These are phyloP conservation scores for Caerostris extrusa DNA, from an alignment of 1,140 invertebrate species.

Conservation along the genomic window DNA sequence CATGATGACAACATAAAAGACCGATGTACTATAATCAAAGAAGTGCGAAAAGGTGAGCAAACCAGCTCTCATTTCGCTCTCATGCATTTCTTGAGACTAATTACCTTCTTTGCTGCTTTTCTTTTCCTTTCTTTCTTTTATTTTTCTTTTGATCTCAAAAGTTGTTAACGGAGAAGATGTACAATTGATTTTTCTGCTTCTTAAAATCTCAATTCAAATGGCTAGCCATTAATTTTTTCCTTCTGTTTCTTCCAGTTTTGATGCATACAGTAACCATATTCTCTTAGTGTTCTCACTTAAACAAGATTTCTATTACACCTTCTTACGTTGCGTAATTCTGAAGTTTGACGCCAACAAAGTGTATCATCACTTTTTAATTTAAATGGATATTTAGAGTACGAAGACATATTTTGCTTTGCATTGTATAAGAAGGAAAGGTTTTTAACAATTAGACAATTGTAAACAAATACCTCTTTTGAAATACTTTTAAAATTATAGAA, in stretches of 20 bases:
- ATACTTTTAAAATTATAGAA: too few species aligned
- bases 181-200: conserved; percentile 13
- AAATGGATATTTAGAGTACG: too few species aligned
- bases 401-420: too few species aligned
- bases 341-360: too few species aligned
- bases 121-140: not conserved
- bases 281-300: not conserved
- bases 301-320: too few species aligned
- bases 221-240: not conserved
- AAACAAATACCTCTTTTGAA: too few species aligned
- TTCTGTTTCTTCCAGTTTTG: not conserved
- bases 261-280: not conserved
- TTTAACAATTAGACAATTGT: too few species aligned
- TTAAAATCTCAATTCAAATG: conserved; percentile 23
- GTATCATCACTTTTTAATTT: too few species aligned
- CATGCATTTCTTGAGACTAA: conserved; percentile 29
- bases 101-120: not conserved
- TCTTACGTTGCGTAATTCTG: too few species aligned
- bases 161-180: not conserved
- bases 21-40: conserved; percentile 18
- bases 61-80: conserved; percentile 29
- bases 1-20: conserved; percentile 30
- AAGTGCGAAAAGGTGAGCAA: conserved; percentile 32
- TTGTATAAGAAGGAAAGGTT: too few species aligned
- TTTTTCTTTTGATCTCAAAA: not conserved